Conservation (phyloP, 2,797 vertebrate genomes). For the Trachurus trachurus region DNA sequence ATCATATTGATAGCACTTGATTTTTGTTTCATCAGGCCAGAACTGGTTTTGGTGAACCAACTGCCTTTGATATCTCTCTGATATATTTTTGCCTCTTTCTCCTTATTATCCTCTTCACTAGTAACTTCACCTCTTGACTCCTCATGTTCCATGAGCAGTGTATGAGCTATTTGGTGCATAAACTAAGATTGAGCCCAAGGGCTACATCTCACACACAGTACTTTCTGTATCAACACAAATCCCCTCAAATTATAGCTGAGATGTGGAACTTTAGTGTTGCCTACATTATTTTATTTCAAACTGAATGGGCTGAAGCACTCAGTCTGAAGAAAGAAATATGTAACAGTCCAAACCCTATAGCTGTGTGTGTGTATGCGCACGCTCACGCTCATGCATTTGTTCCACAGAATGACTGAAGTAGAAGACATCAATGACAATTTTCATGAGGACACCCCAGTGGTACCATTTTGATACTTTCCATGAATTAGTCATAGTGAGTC, state of each 20-base stretch:
- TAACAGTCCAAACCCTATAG: too few relatives aligned
- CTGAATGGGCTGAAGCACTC: too few relatives aligned
- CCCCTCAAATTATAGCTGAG: too few relatives aligned
- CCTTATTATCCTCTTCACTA: too few relatives aligned
- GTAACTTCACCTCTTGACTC: too few relatives aligned
- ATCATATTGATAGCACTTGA: neutral
- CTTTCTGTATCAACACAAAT: neutral
- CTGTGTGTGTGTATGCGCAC: neutral
- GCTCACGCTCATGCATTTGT: neutral
- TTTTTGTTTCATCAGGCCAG: neutral
- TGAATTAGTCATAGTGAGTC: constrained; percentile 25
- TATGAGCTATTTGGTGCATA: neutral
- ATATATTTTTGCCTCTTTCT: neutral
- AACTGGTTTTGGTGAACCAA: neutral
- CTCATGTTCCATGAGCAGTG: too few relatives aligned
- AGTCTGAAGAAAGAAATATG: too few relatives aligned
- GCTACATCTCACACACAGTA: neutral
- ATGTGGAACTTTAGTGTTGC: too few relatives aligned
- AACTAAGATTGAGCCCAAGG: neutral
- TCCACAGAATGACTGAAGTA: constrained; percentile 3
- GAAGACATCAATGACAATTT: constrained; percentile 18
- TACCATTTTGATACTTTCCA: neutral
- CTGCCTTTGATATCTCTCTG: neutral
- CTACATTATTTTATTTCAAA: too few relatives aligned
- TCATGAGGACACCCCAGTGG: constrained; percentile 6